These are phyloP conservation scores for Mycalesis mineus DNA, from an alignment of 2,888 invertebrate genomes.

Conservation along the genomic window DNA sequence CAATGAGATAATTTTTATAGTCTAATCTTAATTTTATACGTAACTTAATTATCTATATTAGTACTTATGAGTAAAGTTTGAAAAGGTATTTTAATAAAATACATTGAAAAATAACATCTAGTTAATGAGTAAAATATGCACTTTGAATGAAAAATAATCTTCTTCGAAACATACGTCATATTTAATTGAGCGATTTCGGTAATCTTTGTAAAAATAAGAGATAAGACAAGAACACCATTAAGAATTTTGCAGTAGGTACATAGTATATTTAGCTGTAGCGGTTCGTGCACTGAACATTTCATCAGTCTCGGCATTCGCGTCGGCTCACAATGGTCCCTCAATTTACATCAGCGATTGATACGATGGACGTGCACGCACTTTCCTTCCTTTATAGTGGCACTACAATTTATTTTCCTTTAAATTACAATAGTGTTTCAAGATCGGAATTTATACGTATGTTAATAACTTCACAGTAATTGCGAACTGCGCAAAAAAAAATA, in stretches of 20 bases:
- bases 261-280: conserved; percentile 11
- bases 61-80: no score
- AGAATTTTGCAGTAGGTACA: conserved; percentile 1
- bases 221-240: conserved; percentile 5
- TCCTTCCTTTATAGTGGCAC: conserved; percentile 27
- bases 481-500: not conserved
- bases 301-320: conserved; percentile 38
- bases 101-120: no score
- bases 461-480: conserved; percentile 8
- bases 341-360: conserved; percentile 49
- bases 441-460: not conserved
- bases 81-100: no score
- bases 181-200: not conserved
- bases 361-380: conserved; percentile 29
- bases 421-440: conserved; percentile 13
- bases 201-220: not conserved
- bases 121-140: no score
- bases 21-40: no score
- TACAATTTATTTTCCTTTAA: conserved; percentile 22
- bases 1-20: no score
- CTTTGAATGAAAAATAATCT: no score
- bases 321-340: conserved; percentile 45
- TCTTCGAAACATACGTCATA: no score
- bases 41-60: no score
- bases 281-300: conserved; percentile 32